phyloP scores from a whole-genome alignment of 37 sponge, comb jelly and placozoan genomes.

The Amphimedon queenslandica region DNA sequence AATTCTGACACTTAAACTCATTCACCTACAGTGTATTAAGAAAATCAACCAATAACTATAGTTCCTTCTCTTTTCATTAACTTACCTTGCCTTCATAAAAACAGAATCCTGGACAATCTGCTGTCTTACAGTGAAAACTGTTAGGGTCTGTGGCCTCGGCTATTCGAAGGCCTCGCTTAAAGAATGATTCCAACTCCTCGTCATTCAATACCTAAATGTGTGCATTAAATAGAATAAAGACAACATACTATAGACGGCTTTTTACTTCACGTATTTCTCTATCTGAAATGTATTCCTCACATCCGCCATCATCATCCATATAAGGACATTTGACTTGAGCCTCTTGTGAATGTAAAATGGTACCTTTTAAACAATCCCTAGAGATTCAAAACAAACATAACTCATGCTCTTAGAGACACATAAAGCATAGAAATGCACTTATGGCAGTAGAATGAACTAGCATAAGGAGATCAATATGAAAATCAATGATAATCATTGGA shows the following conservation, averaged over 20 bases:
- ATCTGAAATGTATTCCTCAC: conserved; percentile 66
- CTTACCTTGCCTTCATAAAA: conserved; percentile 86
- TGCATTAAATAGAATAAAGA: neutral
- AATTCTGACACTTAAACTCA: conserved; percentile 65
- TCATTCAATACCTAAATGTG: conserved; percentile 60
- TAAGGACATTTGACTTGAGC: conserved; percentile 88
- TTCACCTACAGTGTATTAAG: too few relatives aligned
- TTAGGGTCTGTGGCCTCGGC: conserved; percentile 73
- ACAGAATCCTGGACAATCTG: conserved; percentile 85
- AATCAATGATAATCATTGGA: too few relatives aligned
- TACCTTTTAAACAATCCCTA: conserved; percentile 50
- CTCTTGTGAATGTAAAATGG: conserved; percentile 43
- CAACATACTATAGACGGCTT: neutral
- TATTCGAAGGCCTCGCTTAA: conserved; percentile 52
- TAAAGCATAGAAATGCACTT: too few relatives aligned
- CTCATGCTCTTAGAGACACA: too few relatives aligned
- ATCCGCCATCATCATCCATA: conserved; percentile 50
- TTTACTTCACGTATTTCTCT: conserved; percentile 76
- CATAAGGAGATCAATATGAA: too few relatives aligned
- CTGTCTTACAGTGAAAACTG: conserved; percentile 76
- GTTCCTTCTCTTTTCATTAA: too few relatives aligned
- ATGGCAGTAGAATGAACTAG: too few relatives aligned
- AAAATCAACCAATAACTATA: too few relatives aligned
- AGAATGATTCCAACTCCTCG: conserved; percentile 52
- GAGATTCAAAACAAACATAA: too few relatives aligned